phyloP scores from a whole-genome alignment of 1,140 invertebrate genomes.

The Drosophila tani region DNA sequence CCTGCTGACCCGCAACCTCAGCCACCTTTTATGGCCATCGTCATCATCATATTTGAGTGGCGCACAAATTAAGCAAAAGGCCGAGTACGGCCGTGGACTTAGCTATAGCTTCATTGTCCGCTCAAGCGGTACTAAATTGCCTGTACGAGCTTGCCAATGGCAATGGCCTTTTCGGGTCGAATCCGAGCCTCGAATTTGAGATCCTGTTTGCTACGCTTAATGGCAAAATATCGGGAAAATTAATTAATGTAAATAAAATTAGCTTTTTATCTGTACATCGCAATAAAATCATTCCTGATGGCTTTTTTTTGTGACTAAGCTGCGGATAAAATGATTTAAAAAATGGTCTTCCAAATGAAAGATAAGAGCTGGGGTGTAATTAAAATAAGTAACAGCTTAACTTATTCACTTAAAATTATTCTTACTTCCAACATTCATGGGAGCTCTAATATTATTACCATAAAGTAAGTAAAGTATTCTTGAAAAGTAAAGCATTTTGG shows the following conservation, averaged over 20 bases:
- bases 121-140: constrained; percentile 68
- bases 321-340: too few species aligned
- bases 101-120: constrained; percentile 58
- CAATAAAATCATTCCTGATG: not conserved
- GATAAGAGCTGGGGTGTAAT: too few species aligned
- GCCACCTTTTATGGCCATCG: constrained; percentile 19
- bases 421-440: too few species aligned
- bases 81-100: constrained; percentile 29
- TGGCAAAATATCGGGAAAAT: not conserved
- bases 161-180: constrained; percentile 35
- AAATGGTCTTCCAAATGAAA: not conserved
- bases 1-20: constrained; percentile 23
- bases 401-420: too few species aligned
- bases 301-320: too few species aligned
- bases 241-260: not conserved
- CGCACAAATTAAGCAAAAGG: constrained; percentile 63
- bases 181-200: not conserved
- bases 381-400: too few species aligned
- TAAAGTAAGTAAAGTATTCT: not conserved
- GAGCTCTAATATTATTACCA: not conserved
- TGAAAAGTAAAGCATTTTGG: too few species aligned
- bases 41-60: constrained; percentile 19
- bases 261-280: not conserved
- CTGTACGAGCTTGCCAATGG: constrained; percentile 44
- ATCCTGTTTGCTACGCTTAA: too few species aligned